Percentiles rank a stretch among this genome's conserved stretches.
Conservation (phyloP, 2,888 invertebrate species). For the Pseudococcus longispinus region DNA sequence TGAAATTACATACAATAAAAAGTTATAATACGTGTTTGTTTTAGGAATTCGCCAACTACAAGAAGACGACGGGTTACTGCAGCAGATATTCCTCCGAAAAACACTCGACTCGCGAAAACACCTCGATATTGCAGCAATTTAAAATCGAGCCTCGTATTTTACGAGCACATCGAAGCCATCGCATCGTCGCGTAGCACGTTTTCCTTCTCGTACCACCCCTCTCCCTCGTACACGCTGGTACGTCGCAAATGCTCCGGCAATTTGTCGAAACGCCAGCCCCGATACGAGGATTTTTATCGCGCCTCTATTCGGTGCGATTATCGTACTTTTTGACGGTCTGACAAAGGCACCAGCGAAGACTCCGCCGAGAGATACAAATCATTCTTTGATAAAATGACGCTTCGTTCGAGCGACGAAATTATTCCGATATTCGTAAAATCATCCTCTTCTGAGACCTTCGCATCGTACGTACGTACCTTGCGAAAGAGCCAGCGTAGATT, state of each 20-base stretch:
- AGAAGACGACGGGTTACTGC: neutral
- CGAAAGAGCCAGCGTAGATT: neutral
- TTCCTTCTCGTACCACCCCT: neutral
- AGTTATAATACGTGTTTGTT: neutral
- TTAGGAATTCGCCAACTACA: neutral
- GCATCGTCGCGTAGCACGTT: too few relatives aligned
- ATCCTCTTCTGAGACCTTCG: neutral
- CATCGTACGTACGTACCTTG: neutral
- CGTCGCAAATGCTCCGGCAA: neutral
- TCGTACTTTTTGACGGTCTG: neutral
- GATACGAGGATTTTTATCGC: neutral
- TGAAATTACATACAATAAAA: neutral
- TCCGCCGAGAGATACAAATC: neutral
- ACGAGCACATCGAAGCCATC: neutral
- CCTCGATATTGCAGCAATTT: neutral
- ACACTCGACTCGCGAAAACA: neutral
- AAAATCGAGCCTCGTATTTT: neutral
- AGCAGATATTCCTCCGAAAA: neutral
- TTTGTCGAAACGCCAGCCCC: neutral
- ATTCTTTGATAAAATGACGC: too few relatives aligned
- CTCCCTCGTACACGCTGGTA: neutral
- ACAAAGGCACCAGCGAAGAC: neutral
- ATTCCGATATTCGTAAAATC: neutral
- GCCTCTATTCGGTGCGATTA: neutral
- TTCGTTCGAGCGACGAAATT: too few relatives aligned